A percentile compares a stretch with the other conserved stretches of the same genome.
phyloP scores from a whole-genome alignment of 1,140 invertebrate genomes.

The Neomicropteryx cornuta region DNA sequence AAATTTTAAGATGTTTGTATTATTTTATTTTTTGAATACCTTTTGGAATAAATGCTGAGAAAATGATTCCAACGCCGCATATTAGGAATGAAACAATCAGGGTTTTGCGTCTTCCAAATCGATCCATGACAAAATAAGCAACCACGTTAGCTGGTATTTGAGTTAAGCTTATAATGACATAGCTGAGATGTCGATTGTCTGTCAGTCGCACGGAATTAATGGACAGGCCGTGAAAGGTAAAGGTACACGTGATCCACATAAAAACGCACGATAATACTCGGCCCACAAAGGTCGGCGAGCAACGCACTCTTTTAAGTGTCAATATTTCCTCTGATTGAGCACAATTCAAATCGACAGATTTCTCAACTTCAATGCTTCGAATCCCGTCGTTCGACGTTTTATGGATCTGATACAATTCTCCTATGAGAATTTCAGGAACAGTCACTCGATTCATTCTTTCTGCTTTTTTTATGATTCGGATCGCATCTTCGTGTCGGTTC shows the following conservation, averaged over 20 bases:
- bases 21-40: slow-evolving; percentile 39
- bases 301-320: slow-evolving; percentile 46
- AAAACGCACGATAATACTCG: slow-evolving; percentile 53
- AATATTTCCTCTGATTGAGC: too few species aligned
- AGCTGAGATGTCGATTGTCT: slow-evolving; percentile 60
- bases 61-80: slow-evolving; percentile 39
- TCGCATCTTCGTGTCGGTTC: slow-evolving; percentile 58
- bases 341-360: too few species aligned
- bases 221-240: slow-evolving; percentile 73
- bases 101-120: slow-evolving; percentile 49
- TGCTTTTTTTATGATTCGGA: slow-evolving; percentile 53
- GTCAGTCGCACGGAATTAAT: slow-evolving; percentile 64
- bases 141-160: slow-evolving; percentile 61
- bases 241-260: slow-evolving; percentile 62
- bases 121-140: slow-evolving; percentile 49
- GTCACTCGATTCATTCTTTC: slow-evolving; percentile 55
- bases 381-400: too few species aligned
- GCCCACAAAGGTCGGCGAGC: slow-evolving; percentile 45
- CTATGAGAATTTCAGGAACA: slow-evolving; percentile 44
- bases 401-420: too few species aligned
- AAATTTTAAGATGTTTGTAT: too few species aligned
- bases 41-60: slow-evolving; percentile 29
- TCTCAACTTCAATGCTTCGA: too few species aligned
- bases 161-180: slow-evolving; percentile 54
- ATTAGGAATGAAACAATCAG: slow-evolving; percentile 45